Percentiles rank a stretch among this genome's conserved stretches.
Evolutionary conservation across 2,797 vertebrate species (phyloP).

Genomic region (Nothura maculosa): DNA sequence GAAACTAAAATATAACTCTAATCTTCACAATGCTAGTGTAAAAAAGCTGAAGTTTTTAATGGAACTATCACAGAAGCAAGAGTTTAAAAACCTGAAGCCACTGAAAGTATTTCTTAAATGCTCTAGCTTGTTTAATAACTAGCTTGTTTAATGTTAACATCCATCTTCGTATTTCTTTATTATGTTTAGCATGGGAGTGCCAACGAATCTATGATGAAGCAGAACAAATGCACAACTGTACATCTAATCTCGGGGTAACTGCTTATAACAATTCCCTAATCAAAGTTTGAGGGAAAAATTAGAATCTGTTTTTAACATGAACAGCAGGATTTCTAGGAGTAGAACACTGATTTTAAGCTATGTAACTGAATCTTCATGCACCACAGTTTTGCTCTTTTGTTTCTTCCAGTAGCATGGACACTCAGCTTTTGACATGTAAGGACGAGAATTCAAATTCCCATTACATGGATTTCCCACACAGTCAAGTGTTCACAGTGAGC

Average conservation of each 20-base stretch:
- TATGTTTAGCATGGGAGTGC: background rate
- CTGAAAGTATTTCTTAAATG: background rate
- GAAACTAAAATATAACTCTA: background rate
- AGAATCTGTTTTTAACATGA: background rate
- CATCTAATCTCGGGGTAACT: background rate
- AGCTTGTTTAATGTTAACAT: too few relatives aligned
- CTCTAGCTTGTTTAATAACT: background rate
- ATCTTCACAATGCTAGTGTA: background rate
- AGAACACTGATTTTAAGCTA: background rate
- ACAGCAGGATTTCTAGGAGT: background rate
- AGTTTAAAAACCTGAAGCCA: rapidly evolving
- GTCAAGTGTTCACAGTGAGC: background rate
- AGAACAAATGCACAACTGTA: background rate
- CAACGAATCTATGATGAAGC: background rate
- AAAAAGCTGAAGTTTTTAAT: background rate
- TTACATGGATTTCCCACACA: background rate
- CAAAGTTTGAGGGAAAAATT: background rate
- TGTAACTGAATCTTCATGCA: background rate
- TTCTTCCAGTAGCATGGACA: background rate
- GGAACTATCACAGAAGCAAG: background rate
- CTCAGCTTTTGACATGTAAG: background rate
- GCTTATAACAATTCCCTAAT: background rate
- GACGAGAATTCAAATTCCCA: background rate
- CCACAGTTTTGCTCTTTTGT: background rate
- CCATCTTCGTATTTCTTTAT: background rate